Evolutionary conservation across 2,113 vertebrate species (phyloP).

Genomic region (rabbit (Oryctolagus cuniculus)): mOryCun1.1 NC_091436.1:14889001-14889500

Average conservation of each 20-base stretch:
- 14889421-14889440: not conserved
- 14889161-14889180: slow-evolving; percentile 72
- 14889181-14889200: slow-evolving; percentile 27
- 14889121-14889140: slow-evolving; percentile 44
- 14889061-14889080: slow-evolving; percentile 83
- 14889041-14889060: slow-evolving; percentile 84
- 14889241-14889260: not conserved
- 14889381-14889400: not conserved
- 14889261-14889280: not conserved
- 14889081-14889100: slow-evolving; percentile 83
- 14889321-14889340: not conserved
- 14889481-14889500: no score
- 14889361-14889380: not conserved
- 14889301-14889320: not conserved
- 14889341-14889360: not conserved
- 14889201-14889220: not conserved
- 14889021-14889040: slow-evolving; percentile 83
- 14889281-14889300: not conserved
- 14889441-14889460: not conserved
- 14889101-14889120: slow-evolving; percentile 83
- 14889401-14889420: not conserved
- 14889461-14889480: not conserved
- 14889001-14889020: slow-evolving; percentile 73
- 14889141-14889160: slow-evolving; percentile 67
- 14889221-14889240: not conserved